Evolutionary conservation across 2,797 vertebrate species (phyloP), one percentile per base, ranked within the genome.

Genomic region (Anas acuta): DNA sequence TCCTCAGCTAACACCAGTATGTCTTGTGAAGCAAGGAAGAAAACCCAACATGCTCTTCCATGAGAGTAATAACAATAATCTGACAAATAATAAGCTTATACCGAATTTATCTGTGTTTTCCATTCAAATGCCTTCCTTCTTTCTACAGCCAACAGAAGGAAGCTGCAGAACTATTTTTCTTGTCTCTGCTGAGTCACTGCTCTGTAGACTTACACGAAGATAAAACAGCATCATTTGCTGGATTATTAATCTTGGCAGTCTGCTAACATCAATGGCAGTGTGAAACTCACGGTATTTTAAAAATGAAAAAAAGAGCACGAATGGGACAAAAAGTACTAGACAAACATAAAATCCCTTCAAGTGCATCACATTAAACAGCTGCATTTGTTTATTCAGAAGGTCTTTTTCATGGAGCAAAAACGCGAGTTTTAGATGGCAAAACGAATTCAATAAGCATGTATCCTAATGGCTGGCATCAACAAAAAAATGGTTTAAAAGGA

Each of bases 101-200:
- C 8, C 22, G 2, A 32, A 58, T 76, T 92, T 67, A 85, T 70
- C 57, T 75, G 8, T 28, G 19, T 49, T 92, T 78, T 73, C 72
- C 49, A 91, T 64, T 66, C 73, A 81, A 89, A 82, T 53, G 35
- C 8, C 41, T 84, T 89, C 51, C 30, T 56, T 93, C 58, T 26
- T 78, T 91, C 69, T 72, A 60, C 25, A 83, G 77, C 2, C 66
- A 78, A 71, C 71, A 37, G 9, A 57, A 26, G 25, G 61, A 92
- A 84, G 20, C 19, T 56, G 9, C 5, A 84, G 26, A 89, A 90
- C 17, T 77, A 16, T 72, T 79, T 82, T 84, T 93, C 65, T 71
- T 85, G 37, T 53, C 20, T 76, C n/a, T 91, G 87, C 83, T 87
- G 91, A 95, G 90, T 93, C 91, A 94, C 53, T 87, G 61, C 56